Evolutionary conservation across 2,888 invertebrate genomes (phyloP), one percentile per base, ranked within the genome.

Genomic region (Hipparchia sbordonii): DNA sequence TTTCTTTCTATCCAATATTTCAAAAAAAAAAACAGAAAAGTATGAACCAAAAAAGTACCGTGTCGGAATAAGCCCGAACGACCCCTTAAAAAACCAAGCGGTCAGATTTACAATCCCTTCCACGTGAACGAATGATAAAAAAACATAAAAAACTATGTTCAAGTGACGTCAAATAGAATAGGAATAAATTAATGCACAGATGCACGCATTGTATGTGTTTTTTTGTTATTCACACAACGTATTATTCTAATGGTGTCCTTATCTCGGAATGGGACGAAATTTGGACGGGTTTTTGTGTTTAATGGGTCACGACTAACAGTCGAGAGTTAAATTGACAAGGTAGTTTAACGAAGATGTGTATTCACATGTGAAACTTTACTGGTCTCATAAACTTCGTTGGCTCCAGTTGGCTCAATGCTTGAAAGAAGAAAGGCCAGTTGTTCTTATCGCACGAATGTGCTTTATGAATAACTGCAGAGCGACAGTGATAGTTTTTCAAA

Each of bases 121-220:
- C 85, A 83, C 81, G 72, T 78, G 85, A 84, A 80, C 81, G 78
- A 71, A 72, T 82, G 85, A 85, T 84, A 82, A 82, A 82, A 80
- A 78, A 70, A 65, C 65, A 85, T 84, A 82, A 82, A 82, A 65
- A 80, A 78, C 61, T 61, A 13, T 59, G 80, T 78, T 81, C 79
- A 76, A 80, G 73, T 73, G 70, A 73, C 70, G 72, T 77, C 75
- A 73, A 59, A 74, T 82, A 66, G 57, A 66, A 70, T 69, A 52
- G 61, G 68, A 84, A 87, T 84, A 84, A 82, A 85, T 86, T 83
- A 84, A 84, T 82, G 79, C 79, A 77, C 77, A 79, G 78, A 78
- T 80, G 79, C 77, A 73, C 72, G 76, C 73, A 80, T 83, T 82
- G 84, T 85, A 74, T 33, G 63, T 23, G 23, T 10, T 78, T 66